These are phyloP conservation scores for Sinosuthora webbiana DNA, from an alignment of 2,113 vertebrate genomes.

Conservation along the genomic window DNA sequence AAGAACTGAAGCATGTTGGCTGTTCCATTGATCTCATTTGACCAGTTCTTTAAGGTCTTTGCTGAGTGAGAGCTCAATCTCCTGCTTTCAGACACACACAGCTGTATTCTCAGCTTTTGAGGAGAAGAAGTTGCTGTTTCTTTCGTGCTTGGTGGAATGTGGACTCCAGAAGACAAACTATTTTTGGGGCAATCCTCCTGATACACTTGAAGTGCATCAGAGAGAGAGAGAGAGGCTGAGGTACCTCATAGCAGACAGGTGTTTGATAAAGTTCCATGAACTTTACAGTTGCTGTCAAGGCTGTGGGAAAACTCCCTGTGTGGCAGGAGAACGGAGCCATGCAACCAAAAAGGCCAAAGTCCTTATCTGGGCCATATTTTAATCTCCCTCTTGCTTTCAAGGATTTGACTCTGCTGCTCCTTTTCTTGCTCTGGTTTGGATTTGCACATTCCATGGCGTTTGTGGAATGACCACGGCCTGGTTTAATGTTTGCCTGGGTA, in stretches of 20 bases:
- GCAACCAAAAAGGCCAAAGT: not conserved
- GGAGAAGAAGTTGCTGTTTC: not conserved
- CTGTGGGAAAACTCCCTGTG: conserved; percentile 19
- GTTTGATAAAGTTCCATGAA: not conserved
- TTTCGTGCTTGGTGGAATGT: not conserved
- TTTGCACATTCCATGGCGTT: not conserved
- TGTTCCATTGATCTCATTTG: not conserved
- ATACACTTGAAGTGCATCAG: not conserved
- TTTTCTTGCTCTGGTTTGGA: not conserved
- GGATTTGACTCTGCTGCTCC: not conserved
- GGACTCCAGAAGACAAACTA: not conserved
- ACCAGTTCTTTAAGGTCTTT: not conserved
- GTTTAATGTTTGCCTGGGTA: not conserved
- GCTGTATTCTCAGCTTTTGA: not conserved
- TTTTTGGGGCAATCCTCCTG: not conserved
- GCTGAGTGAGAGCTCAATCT: not conserved
- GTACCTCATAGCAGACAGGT: not conserved
- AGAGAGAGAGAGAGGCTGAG: not conserved
- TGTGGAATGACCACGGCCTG: not conserved
- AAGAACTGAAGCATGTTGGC: not conserved
- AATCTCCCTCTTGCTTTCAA: not conserved
- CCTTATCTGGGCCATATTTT: not conserved
- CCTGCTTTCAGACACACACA: not conserved
- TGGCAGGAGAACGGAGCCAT: not conserved
- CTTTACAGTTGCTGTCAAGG: not conserved